Evolutionary conservation across 2,888 invertebrate species (phyloP).

Genomic region (Nemotelus pantherinus): DNA sequence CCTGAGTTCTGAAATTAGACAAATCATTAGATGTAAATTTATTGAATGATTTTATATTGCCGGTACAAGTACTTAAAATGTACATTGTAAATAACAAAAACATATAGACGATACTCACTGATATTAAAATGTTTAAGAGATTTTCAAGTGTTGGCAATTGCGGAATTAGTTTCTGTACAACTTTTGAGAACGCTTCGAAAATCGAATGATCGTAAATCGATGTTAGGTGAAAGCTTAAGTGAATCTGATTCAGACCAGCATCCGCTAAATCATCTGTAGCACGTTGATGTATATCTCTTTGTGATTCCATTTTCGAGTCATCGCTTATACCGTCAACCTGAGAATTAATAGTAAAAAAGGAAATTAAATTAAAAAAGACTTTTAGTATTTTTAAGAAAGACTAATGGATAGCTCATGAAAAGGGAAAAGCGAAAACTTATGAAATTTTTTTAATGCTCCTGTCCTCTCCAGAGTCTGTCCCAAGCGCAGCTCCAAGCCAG

Average conservation of each 20-base stretch:
- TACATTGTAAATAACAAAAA: not conserved
- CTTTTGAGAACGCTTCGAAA: conserved; percentile 99
- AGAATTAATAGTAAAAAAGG: conserved; percentile 52
- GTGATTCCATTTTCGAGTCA: conserved; percentile 99
- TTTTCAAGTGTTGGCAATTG: conserved; percentile 97
- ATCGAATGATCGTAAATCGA: conserved; percentile 99
- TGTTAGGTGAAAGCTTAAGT: conserved; percentile 94
- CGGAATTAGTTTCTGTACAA: conserved; percentile 98
- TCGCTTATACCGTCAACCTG: conserved; percentile 97
- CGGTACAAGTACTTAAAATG: not conserved
- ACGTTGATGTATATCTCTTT: conserved; percentile 96
- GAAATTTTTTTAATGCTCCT: too few species aligned
- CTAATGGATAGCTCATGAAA: conserved; percentile 36
- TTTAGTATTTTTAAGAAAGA: not conserved
- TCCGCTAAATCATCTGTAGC: conserved; percentile 95
- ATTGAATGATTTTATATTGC: not conserved
- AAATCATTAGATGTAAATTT: not conserved
- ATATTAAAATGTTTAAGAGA: conserved; percentile 95
- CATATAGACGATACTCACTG: conserved; percentile 69
- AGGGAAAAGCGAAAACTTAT: not conserved
- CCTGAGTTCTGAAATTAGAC: conserved; percentile 84
- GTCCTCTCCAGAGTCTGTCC: too few species aligned
- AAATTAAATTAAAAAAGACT: not conserved
- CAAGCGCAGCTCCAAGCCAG: too few species aligned
- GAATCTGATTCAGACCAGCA: conserved; percentile 86